Percentiles rank a stretch among this genome's conserved stretches.
phyloP scores from a whole-genome alignment of 1,140 invertebrate genomes.

The Formica selysi region DNA sequence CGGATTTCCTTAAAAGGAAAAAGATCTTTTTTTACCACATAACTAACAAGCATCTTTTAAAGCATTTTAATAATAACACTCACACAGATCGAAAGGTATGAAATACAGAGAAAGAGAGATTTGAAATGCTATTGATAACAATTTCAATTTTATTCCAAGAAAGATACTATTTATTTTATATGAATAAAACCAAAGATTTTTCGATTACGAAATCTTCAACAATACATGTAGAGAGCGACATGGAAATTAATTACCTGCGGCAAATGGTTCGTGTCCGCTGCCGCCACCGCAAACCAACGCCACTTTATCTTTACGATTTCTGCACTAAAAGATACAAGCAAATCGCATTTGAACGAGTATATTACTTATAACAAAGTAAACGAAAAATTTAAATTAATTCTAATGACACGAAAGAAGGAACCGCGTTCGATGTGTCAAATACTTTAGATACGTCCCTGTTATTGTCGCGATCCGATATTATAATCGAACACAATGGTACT shows the following conservation, averaged over 20 bases:
- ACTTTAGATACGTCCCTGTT: neutral
- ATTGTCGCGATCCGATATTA: neutral
- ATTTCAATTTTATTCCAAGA: neutral
- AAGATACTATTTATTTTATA: neutral
- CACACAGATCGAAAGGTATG: neutral
- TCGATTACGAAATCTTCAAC: neutral
- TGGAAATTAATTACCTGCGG: constrained; percentile 87
- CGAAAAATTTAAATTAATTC: neutral
- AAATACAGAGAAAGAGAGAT: neutral
- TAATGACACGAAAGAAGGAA: neutral
- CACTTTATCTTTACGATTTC: constrained; percentile 87
- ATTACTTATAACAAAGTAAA: constrained; percentile 12
- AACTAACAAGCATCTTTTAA: neutral
- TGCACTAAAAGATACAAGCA: constrained; percentile 83
- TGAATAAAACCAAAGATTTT: neutral
- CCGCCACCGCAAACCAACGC: constrained; percentile 93
- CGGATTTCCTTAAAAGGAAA: neutral
- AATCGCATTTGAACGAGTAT: constrained; percentile 24
- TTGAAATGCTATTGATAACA: neutral
- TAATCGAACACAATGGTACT: neutral
- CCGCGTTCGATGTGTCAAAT: neutral
- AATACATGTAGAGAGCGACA: neutral
- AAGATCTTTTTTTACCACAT: neutral
- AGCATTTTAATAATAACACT: neutral
- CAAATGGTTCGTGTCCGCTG: constrained; percentile 95